Base-by-base conservation (phyloP, 1,140 invertebrate genomes). In the Diorhabda sublineata region DNA sequence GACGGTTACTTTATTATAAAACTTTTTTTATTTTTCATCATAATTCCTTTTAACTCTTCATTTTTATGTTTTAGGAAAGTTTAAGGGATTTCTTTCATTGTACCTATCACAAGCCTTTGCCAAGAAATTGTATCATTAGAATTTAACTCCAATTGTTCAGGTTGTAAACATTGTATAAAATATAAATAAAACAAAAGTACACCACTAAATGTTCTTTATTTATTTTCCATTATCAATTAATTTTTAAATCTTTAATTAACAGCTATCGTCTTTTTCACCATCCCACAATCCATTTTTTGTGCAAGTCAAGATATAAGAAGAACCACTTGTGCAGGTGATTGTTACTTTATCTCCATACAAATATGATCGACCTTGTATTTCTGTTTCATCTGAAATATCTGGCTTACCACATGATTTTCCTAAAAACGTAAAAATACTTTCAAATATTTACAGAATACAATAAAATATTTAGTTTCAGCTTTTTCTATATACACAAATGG, bases 361-460 rank as follows among this genome's bases (percentile, higher is more conserved):
- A 68, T 77, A 79, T 1, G 78, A 79, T 42, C 76, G 74, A 45
- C 78, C 78, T 67, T 62, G 43, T 9, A 79, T 73, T 59, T 58
- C 56, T 3, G 75, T 74, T 3, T 56, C 57, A 11, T 73, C 66
- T 3, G 67, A 57, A 2, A 77, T 67, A 6, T 62, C 61, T 42
- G 78, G 78, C 66, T 77, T 77, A 6, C 71, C 69, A 67, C 78
- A 79, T 7, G 77, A 75, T 61, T 73, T 74, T 67, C 66, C 78
- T 79, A 60, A 58, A 75, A 73, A 11, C 71, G 41, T 9, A 60
- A 52, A 67, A 42, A 26, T 26, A 26, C 26, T 26, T 26, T 26
- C 26, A 26, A 26, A 1, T 26, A 26, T 26, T 26, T 26, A 26
- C 26, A 26, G 26, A 26, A 26, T 26, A 66, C 7, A 5, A 71